Conservation (phyloP, 23 tunicate genomes). For the Ciona savignyi region DNA sequence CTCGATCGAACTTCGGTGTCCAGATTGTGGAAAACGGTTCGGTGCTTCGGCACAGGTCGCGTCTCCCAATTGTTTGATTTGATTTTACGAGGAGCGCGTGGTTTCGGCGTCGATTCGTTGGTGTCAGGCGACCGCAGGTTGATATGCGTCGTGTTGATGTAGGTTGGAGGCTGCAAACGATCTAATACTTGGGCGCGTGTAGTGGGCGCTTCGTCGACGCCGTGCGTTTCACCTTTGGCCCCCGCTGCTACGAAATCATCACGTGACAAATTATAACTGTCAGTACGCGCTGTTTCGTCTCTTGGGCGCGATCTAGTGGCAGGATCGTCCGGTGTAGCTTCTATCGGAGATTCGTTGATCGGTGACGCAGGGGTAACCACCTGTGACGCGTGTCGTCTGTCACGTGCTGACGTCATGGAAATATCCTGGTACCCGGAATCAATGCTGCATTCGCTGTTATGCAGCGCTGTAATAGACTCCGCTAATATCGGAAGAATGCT, state of each 20-base stretch:
- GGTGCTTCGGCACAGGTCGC: conserved; percentile 54
- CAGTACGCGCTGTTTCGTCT: not conserved
- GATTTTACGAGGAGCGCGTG: conserved; percentile 12
- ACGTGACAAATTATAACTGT: not conserved
- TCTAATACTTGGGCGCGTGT: too few species aligned
- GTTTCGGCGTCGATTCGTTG: not conserved
- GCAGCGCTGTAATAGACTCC: conserved; percentile 21
- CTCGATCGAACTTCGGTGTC: not conserved
- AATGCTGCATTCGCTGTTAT: conserved; percentile 56
- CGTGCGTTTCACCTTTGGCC: not conserved
- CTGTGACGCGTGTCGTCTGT: conserved; percentile 29
- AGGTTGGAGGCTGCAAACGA: not conserved
- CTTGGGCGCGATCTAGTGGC: not conserved
- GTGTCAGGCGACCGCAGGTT: not conserved
- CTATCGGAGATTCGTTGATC: conserved; percentile 24
- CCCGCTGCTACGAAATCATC: not conserved
- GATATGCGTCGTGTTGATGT: not conserved
- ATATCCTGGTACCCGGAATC: conserved; percentile 68
- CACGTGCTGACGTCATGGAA: conserved; percentile 25
- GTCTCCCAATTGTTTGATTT: conserved; percentile 10
- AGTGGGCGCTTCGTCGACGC: not conserved
- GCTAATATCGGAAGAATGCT: conserved; percentile 17
- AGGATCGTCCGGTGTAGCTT: not conserved
- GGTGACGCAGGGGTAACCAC: conserved; percentile 47
- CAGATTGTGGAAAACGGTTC: conserved; percentile 14